Evolutionary conservation across 1,140 invertebrate genomes (phyloP).

Genomic region (Leptinotarsa lineolata): DNA sequence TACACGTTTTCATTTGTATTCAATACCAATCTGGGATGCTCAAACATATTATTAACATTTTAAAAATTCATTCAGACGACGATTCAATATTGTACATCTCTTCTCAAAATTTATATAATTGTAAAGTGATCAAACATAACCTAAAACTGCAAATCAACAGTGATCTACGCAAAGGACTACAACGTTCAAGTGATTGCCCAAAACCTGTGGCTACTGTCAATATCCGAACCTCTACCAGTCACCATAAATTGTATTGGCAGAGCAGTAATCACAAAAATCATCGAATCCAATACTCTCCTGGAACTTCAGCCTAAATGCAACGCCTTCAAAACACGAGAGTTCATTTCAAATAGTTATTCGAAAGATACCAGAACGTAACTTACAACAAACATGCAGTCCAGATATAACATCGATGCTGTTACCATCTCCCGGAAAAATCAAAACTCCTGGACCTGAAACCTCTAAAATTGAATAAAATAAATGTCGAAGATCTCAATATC

Average conservation of each 20-base stretch:
- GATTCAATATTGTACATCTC: slow-evolving; percentile 23
- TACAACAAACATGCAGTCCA: no score
- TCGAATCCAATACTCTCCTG: neutral
- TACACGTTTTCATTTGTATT: slow-evolving; percentile 17
- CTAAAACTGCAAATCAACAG: slow-evolving; percentile 20
- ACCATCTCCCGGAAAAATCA: no score
- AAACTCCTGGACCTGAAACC: no score
- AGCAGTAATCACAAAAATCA: neutral
- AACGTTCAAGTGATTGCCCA: slow-evolving; percentile 27
- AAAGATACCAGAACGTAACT: no score
- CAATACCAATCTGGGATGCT: slow-evolving; percentile 24
- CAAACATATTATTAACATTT: slow-evolving; percentile 16
- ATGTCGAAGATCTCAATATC: no score
- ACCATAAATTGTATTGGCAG: slow-evolving; percentile 24
- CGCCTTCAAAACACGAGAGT: no score
- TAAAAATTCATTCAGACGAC: slow-evolving; percentile 25
- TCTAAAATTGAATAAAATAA: no score
- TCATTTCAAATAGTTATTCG: no score
- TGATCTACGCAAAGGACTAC: slow-evolving; percentile 26
- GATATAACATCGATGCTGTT: no score
- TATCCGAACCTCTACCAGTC: slow-evolving; percentile 21
- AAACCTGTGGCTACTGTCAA: slow-evolving; percentile 31
- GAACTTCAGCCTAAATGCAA: no score
- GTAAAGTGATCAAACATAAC: slow-evolving; percentile 10
- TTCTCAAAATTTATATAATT: slow-evolving; percentile 13